phyloP scores from a whole-genome alignment of 1,140 invertebrate species.

The Drosophila lacteicornis region DNA sequence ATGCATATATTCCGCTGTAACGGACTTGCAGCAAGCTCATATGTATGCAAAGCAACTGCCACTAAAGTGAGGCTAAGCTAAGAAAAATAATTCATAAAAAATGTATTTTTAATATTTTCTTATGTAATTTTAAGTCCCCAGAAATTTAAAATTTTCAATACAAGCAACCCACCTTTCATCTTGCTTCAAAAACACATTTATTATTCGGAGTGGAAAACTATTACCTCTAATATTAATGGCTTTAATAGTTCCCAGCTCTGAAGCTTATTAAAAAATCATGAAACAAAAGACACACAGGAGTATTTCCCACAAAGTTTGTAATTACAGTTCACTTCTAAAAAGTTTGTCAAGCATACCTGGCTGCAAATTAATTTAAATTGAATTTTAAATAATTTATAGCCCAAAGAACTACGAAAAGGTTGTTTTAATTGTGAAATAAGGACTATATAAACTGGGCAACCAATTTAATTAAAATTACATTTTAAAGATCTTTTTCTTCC shows the following conservation, averaged over 20 bases:
- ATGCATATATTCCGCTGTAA: slow-evolving; percentile 53
- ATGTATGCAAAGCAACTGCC: slow-evolving; percentile 32
- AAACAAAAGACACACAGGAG: slow-evolving; percentile 14
- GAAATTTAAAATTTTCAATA: too few species aligned
- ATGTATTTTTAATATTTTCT: background rate
- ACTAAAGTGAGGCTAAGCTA: slow-evolving; percentile 27
- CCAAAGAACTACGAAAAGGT: background rate
- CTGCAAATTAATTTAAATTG: slow-evolving; percentile 2
- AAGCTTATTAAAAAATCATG: slow-evolving; percentile 11
- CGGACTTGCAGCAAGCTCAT: slow-evolving; percentile 50
- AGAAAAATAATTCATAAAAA: too few species aligned
- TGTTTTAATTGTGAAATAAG: background rate
- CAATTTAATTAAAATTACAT: too few species aligned
- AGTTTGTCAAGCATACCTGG: background rate
- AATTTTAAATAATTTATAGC: background rate
- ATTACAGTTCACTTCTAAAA: background rate
- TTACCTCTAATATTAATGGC: background rate
- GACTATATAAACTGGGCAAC: too few species aligned
- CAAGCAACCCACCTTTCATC: too few species aligned
- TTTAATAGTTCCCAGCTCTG: background rate
- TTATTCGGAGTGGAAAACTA: background rate
- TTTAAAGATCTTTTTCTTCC: background rate
- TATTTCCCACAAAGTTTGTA: background rate
- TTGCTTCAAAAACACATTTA: background rate
- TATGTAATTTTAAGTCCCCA: too few species aligned